Evolutionary conservation across 1,140 invertebrate genomes (phyloP), one percentile per base, ranked within the genome.

Genomic region (Galleria mellonella): DNA sequence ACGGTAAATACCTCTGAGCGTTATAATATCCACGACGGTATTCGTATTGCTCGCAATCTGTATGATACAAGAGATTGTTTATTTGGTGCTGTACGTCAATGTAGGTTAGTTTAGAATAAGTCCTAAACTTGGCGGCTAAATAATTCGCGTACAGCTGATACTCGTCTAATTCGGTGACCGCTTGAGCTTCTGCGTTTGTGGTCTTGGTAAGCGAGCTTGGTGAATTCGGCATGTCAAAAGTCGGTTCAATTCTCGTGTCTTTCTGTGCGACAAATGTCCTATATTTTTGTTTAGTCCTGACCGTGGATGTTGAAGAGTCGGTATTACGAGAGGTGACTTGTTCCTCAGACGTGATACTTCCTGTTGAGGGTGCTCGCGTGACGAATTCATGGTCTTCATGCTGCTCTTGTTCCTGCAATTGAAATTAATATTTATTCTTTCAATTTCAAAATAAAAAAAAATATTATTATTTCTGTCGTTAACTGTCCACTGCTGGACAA

Each of bases 141-240:
- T 33, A 33, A 33, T 33, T 33, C 6, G 32, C 32, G 32, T 33
- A 33, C 4, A 33, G 32, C 11, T 33, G 32, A 33, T 33, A 33
- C 11, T 33, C n/a, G 11, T 33, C 32, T 33, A 33, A 33, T 33
- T 12, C 32, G 11, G 32, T 11, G 11, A 12, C 32, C n/a, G 32
- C n/a, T 33, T 5, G 4, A 33, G 32, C 12, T 23, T 23, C 17
- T 5, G 32, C n/a, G n/a, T n/a, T n/a, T n/a, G n/a, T n/a, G n/a
- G n/a, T n/a, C n/a, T n/a, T n/a, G n/a, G n/a, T n/a, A 33, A 33
- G 32, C 32, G 12, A 12, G 10, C 32, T 33, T 33, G 32, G 11
- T 11, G 32, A 33, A 11, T 33, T 33, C 9, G 12, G 9, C 9
- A 33, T 11, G 11, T 33, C 32, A 33, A 12, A 11, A 11, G 32